Percentiles rank a stretch among this genome's conserved stretches.
Conservation (phyloP, 2,797 vertebrate genomes). For the Lacerta bilineata region DNA sequence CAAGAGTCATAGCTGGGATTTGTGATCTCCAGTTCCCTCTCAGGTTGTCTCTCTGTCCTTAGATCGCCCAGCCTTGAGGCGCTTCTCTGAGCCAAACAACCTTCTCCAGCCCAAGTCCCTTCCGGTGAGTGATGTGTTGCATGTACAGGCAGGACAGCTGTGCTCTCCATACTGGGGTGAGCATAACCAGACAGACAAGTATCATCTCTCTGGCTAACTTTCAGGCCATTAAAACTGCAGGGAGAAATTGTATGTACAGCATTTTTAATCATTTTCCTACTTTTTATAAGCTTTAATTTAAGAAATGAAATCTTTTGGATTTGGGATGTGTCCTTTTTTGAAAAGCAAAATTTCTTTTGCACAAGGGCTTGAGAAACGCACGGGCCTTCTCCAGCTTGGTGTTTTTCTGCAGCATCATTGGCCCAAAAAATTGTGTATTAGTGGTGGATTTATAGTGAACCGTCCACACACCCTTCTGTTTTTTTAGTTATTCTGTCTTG, state of each 20-base stretch:
- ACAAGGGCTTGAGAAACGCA: too few species aligned
- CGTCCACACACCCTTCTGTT: too few species aligned
- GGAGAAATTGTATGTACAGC: too few species aligned
- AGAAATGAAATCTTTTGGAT: not conserved
- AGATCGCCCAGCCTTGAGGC: slow-evolving; percentile 3
- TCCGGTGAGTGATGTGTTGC: slow-evolving; percentile 14
- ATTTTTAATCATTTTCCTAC: not conserved
- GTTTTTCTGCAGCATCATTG: not conserved
- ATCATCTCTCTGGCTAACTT: not conserved
- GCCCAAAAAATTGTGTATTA: too few species aligned
- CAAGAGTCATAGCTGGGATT: not conserved
- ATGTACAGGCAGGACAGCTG: too few species aligned
- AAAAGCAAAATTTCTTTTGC: not conserved
- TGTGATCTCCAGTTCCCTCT: not conserved
- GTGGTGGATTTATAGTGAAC: too few species aligned
- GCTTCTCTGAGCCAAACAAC: slow-evolving; percentile 10
- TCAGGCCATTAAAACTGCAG: not conserved
- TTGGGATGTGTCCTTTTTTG: not conserved
- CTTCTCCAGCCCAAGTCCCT: not conserved
- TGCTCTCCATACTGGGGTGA: not conserved
- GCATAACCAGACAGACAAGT: not conserved
- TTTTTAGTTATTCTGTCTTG: too few species aligned
- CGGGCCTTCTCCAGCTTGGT: too few species aligned
- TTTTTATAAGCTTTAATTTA: not conserved
- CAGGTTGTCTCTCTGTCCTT: not conserved